Conservation (phyloP, 2,113 vertebrate genomes). For the Hiodon alosoides region DNA sequence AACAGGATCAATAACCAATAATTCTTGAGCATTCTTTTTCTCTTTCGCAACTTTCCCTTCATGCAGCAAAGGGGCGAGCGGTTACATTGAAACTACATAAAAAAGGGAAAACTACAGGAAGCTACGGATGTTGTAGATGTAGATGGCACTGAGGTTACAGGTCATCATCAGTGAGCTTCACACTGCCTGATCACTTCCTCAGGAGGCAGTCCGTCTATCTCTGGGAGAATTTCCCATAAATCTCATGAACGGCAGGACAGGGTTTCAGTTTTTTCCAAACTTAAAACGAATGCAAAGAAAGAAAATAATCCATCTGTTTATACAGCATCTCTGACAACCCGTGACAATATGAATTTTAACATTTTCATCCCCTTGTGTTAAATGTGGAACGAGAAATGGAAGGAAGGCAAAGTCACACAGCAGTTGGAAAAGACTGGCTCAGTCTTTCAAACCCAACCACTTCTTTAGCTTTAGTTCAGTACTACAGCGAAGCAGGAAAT, state of each 20-base stretch:
- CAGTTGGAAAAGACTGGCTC: not conserved
- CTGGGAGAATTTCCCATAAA: conserved; percentile 4
- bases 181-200: conserved; percentile 5
- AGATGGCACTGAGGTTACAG: too few species aligned
- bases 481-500: not conserved
- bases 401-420: not conserved
- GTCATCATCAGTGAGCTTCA: too few species aligned
- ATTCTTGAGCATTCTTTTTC: too few species aligned
- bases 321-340: not conserved
- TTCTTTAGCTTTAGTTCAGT: not conserved
- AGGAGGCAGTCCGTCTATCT: not conserved
- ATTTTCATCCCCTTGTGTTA: not conserved
- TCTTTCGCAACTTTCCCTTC: too few species aligned
- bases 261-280: not conserved
- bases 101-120: not conserved
- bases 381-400: not conserved
- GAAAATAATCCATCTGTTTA: not conserved
- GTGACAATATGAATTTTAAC: not conserved
- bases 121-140: too few species aligned
- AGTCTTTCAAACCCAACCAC: too few species aligned
- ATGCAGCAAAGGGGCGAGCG: not conserved
- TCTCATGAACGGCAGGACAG: not conserved
- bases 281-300: not conserved
- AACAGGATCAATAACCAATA: not conserved
- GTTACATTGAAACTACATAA: not conserved